A percentile compares a stretch with the other conserved stretches of the same genome.
Evolutionary conservation across 2,888 invertebrate genomes (phyloP).

Genomic region (Ormyrus pomaceus): DNA sequence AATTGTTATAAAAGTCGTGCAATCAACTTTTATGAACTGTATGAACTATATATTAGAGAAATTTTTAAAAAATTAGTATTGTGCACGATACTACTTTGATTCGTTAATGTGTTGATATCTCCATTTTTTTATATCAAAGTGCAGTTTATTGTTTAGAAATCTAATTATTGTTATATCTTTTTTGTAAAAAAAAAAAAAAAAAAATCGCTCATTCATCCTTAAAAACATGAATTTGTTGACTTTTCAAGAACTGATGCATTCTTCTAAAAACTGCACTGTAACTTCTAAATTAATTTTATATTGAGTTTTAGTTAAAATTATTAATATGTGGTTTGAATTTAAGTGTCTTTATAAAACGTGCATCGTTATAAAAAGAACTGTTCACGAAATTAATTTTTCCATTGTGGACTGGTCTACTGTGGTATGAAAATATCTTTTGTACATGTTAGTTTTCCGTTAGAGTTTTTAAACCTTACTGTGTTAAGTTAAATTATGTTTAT

Average conservation of each 20-base stretch:
- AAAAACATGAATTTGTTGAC: constrained; percentile 43
- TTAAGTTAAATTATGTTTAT: constrained; percentile 62
- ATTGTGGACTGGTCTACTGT: constrained; percentile 68
- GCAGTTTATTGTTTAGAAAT: constrained; percentile 55
- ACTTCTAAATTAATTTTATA: constrained; percentile 26
- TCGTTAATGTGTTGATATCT: constrained; percentile 43
- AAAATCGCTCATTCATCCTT: constrained; percentile 42
- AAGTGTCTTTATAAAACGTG: constrained; percentile 20
- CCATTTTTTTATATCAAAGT: constrained; percentile 47
- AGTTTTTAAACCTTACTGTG: constrained; percentile 61
- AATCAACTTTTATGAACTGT: constrained; percentile 52
- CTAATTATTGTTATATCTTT: constrained; percentile 52
- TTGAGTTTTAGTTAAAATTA: constrained; percentile 13
- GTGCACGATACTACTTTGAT: constrained; percentile 35
- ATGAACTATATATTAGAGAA: constrained; percentile 46
- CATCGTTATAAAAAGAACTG: constrained; percentile 39
- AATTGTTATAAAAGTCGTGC: constrained; percentile 55
- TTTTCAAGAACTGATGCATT: constrained; percentile 42
- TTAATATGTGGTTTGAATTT: background rate
- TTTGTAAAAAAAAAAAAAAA: constrained; percentile 23
- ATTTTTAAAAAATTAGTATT: constrained; percentile 44
- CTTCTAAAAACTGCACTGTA: constrained; percentile 39
- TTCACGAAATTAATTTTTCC: constrained; percentile 57
- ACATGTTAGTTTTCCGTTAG: constrained; percentile 64
- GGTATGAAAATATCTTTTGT: constrained; percentile 65